phyloP scores from a whole-genome alignment of 2,113 vertebrate genomes.

The Chloropsis cyanopogon region DNA sequence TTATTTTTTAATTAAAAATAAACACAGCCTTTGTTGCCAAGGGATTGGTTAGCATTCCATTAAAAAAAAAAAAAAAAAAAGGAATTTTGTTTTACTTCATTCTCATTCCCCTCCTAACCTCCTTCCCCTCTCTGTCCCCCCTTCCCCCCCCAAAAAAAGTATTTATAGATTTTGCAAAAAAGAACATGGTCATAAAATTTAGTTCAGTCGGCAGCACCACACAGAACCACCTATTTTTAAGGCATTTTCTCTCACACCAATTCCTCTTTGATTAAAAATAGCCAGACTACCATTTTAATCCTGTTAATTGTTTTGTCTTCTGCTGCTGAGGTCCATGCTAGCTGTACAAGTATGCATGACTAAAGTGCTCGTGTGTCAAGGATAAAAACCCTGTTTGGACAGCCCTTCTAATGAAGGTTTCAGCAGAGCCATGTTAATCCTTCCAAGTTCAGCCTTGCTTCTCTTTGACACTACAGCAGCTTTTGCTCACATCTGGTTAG shows the following conservation, averaged over 20 bases:
- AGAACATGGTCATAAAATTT: background rate
- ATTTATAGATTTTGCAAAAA: constrained; percentile 54
- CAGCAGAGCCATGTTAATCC: background rate
- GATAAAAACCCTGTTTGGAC: background rate
- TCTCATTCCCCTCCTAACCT: constrained; percentile 17
- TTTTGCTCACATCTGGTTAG: background rate
- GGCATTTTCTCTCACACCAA: background rate
- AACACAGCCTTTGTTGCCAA: constrained; percentile 67
- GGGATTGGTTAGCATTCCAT: constrained; percentile 70
- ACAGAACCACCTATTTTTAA: background rate
- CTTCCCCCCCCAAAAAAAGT: background rate
- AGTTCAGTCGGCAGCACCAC: background rate
- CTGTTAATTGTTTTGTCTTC: background rate
- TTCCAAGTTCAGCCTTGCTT: background rate
- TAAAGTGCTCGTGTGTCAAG: background rate
- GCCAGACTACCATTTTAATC: background rate
- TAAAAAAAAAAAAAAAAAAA: background rate
- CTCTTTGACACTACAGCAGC: background rate
- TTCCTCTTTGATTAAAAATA: background rate
- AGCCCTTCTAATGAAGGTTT: background rate
- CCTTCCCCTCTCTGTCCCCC: background rate
- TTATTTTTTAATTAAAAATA: constrained; percentile 78
- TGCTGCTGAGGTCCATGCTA: background rate
- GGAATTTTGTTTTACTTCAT: constrained; percentile 34
- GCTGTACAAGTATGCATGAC: background rate